Percentiles rank a stretch among this genome's conserved stretches.
Evolutionary conservation across 1,140 invertebrate species (phyloP).

Genomic region (Diplogasteroides magnus): DNA sequence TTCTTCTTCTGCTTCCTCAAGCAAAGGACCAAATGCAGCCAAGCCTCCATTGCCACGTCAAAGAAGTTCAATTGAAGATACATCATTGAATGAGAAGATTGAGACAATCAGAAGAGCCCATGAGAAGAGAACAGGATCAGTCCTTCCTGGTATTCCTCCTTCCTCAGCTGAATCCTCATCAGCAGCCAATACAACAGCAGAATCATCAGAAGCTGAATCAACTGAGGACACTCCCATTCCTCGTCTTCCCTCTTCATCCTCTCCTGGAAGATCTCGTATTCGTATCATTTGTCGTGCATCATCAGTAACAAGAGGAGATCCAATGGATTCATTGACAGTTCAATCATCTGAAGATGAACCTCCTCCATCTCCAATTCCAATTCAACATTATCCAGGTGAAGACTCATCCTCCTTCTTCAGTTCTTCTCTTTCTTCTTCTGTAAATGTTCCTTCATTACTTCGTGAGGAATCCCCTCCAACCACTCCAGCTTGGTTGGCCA

Average conservation of each 20-base stretch:
- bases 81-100: conserved; percentile 32
- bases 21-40: not conserved
- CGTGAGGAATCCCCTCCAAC: conserved; percentile 18
- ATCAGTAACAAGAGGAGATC: conserved; percentile 14
- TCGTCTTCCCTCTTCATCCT: not conserved
- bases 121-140: not conserved
- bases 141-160: not conserved
- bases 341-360: not conserved
- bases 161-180: not conserved
- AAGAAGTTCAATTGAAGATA: conserved; percentile 28
- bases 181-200: conserved; percentile 13
- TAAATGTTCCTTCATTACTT: not conserved
- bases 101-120: not conserved
- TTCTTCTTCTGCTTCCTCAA: conserved; percentile 10
- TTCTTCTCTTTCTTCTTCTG: not conserved
- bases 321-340: conserved; percentile 2
- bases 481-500: conserved; percentile 34
- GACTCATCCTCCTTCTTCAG: not conserved
- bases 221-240: conserved; percentile 16
- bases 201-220: conserved; percentile 24
- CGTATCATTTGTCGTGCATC: conserved; percentile 21
- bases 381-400: conserved; percentile 25
- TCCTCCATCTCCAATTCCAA: not conserved
- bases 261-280: conserved; percentile 10
- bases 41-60: conserved; percentile 43